phyloP scores from a whole-genome alignment of 2,113 vertebrate species.

The Kryptolebias marmoratus region DNA sequence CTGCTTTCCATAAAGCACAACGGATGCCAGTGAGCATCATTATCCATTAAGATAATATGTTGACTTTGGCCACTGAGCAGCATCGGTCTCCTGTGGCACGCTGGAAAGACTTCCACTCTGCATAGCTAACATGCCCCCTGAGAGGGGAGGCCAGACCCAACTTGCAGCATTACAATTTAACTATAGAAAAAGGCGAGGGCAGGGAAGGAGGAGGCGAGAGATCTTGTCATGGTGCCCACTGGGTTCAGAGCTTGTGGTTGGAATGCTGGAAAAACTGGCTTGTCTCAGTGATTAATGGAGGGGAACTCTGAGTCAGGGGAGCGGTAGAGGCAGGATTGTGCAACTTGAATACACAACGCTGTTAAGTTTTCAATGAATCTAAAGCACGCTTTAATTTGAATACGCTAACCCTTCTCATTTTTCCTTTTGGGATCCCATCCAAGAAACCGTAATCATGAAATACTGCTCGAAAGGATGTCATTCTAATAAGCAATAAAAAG shows the following conservation, averaged over 20 bases:
- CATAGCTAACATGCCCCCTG: conserved; percentile 62
- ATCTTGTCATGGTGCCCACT: conserved; percentile 77
- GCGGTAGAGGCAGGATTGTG: conserved; percentile 71
- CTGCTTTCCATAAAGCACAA: conserved; percentile 14
- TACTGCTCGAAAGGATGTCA: conserved; percentile 20
- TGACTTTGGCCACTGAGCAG: conserved; percentile 46
- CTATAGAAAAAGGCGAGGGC: conserved; percentile 63
- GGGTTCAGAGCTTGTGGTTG: conserved; percentile 76
- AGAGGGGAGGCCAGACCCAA: conserved; percentile 65
- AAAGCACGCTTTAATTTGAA: conserved; percentile 63
- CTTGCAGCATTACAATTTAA: conserved; percentile 71
- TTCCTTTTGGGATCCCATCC: conserved; percentile 51
- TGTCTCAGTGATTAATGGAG: conserved; percentile 78
- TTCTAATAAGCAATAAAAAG: conserved; percentile 55
- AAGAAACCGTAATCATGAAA: conserved; percentile 61
- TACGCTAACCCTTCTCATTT: conserved; percentile 45
- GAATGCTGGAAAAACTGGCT: conserved; percentile 75
- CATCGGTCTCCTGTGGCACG: conserved; percentile 42
- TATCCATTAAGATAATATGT: conserved; percentile 46
- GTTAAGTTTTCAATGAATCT: conserved; percentile 64
- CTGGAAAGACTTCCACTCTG: conserved; percentile 47
- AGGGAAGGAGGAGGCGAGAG: conserved; percentile 67
- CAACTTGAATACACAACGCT: conserved; percentile 75
- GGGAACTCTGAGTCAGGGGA: conserved; percentile 65
- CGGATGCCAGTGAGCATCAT: conserved; percentile 21